A percentile compares a stretch with the other conserved stretches of the same genome.
Evolutionary conservation across 2,797 vertebrate species (phyloP).

Genomic region (Eidolon dupreanum): DNA sequence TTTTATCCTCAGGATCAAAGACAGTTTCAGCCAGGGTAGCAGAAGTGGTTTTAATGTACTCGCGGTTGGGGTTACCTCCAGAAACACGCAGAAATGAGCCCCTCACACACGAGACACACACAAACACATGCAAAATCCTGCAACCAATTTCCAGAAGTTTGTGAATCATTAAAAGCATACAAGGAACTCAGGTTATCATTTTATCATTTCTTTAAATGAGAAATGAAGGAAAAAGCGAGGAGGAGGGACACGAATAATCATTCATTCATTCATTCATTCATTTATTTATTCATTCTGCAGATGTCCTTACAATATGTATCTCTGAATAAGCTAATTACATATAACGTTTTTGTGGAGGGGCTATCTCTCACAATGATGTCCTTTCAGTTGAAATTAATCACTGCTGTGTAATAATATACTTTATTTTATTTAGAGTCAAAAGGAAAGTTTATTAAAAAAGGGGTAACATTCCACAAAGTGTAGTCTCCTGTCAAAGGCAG

Average conservation of each 20-base stretch:
- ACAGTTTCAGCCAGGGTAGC: neutral
- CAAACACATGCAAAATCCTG: neutral
- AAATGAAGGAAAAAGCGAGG: neutral
- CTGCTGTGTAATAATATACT: neutral
- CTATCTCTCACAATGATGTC: neutral
- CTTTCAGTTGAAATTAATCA: slow-evolving; percentile 28
- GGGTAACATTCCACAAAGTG: too few relatives aligned
- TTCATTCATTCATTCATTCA: neutral
- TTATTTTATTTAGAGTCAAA: neutral
- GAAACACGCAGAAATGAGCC: neutral
- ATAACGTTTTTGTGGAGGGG: neutral
- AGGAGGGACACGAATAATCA: neutral
- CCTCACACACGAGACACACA: neutral
- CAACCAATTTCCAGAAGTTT: neutral
- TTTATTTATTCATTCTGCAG: neutral
- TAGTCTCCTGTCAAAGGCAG: too few relatives aligned
- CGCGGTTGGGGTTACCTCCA: neutral
- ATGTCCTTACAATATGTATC: neutral
- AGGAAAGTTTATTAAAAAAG: too few relatives aligned
- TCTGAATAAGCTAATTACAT: neutral
- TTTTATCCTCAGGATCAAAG: slow-evolving; percentile 11
- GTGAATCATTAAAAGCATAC: neutral
- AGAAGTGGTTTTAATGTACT: neutral
- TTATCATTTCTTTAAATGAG: neutral
- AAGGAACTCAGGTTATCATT: neutral